Conservation (phyloP, 2,797 vertebrate genomes). For the Tragopan temminckii region DNA sequence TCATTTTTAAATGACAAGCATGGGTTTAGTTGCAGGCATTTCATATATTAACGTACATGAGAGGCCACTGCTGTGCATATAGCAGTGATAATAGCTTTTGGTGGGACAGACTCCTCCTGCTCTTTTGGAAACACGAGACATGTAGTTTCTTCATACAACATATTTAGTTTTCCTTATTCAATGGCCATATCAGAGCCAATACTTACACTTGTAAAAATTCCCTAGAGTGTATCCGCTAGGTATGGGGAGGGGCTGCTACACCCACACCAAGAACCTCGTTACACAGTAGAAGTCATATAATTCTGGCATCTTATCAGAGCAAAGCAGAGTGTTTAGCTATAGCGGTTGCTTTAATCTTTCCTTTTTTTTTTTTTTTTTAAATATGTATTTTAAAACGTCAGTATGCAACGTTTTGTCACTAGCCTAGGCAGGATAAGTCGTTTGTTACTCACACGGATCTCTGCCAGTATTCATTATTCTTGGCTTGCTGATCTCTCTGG, state of each 20-base stretch:
- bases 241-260: slow-evolving; percentile 56
- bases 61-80: background rate
- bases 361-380: background rate
- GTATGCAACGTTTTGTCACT: slow-evolving; percentile 58
- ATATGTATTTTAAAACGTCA: slow-evolving; percentile 16
- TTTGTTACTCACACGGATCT: slow-evolving; percentile 34
- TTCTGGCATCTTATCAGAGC: slow-evolving; percentile 68
- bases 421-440: slow-evolving; percentile 1
- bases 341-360: slow-evolving; percentile 62
- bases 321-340: slow-evolving; percentile 37
- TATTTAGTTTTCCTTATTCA: background rate
- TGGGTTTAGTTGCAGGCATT: background rate
- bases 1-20: background rate
- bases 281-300: slow-evolving; percentile 42
- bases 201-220: slow-evolving; percentile 40
- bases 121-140: background rate
- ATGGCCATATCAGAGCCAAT: slow-evolving; percentile 50
- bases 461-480: slow-evolving; percentile 60
- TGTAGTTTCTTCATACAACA: background rate
- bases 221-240: slow-evolving; percentile 64
- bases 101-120: background rate
- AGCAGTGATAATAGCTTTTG: background rate
- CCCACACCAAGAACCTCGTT: slow-evolving; percentile 48
- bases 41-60: background rate
- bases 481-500: slow-evolving; percentile 36